Conservation (phyloP, 2,888 invertebrate species). For the Horisme vitalbata region DNA sequence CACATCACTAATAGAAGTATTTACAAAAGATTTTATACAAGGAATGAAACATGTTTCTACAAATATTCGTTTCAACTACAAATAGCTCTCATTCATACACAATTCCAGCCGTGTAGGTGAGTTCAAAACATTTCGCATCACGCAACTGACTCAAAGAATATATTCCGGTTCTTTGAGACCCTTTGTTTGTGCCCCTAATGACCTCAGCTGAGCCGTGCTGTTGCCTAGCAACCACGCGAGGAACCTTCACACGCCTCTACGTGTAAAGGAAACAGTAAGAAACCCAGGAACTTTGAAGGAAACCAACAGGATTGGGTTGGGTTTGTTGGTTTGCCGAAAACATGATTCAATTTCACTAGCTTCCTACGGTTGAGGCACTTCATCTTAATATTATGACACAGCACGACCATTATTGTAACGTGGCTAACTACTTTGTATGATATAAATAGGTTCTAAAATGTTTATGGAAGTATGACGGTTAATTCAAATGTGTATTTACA, state of each 20-base stretch:
- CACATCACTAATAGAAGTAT: no score
- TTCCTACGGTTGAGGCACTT: neutral
- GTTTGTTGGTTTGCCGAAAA: constrained; percentile 3
- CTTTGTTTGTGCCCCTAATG: constrained; percentile 49
- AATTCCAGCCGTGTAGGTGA: constrained; percentile 8
- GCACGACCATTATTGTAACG: no score
- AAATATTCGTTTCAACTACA: neutral
- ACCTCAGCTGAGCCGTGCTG: constrained; percentile 46
- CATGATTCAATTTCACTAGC: constrained; percentile 1
- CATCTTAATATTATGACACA: neutral
- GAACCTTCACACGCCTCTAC: constrained; percentile 4
- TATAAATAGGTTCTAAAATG: no score
- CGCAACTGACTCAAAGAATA: constrained; percentile 21
- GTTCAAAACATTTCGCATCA: constrained; percentile 19
- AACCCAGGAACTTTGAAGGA: constrained; percentile 10
- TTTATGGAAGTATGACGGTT: no score
- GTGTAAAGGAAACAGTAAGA: constrained; percentile 7
- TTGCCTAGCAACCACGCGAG: constrained; percentile 32
- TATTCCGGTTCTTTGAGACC: constrained; percentile 25
- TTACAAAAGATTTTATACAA: no score
- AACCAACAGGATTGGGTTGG: constrained; percentile 1
- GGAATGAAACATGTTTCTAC: neutral
- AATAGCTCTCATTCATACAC: neutral
- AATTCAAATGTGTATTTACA: no score
- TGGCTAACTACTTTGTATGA: no score